phyloP scores from a whole-genome alignment of 2,888 invertebrate genomes.

The Cephus pygmeus region DNA sequence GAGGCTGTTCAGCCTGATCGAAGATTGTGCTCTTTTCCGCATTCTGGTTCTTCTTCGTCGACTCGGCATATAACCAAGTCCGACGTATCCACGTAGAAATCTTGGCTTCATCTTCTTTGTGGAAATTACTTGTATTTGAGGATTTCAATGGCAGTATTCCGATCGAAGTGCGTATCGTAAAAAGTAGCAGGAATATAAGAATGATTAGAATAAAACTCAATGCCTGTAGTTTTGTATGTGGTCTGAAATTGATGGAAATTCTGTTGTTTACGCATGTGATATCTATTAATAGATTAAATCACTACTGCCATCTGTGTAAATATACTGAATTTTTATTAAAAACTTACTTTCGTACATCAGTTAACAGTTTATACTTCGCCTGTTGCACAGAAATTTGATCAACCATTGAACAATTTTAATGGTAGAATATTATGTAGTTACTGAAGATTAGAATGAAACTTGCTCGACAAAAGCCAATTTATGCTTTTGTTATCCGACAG shows the following conservation, averaged over 20 bases:
- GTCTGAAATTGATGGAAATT: background rate
- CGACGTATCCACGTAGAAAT: slow-evolving; percentile 50
- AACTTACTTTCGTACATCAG: slow-evolving; percentile 50
- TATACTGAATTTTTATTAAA: too few species aligned
- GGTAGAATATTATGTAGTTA: too few species aligned
- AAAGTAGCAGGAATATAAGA: slow-evolving; percentile 35
- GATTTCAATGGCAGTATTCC: slow-evolving; percentile 32
- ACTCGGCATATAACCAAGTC: slow-evolving; percentile 54
- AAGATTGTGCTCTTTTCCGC: slow-evolving; percentile 46
- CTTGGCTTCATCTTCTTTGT: slow-evolving; percentile 46
- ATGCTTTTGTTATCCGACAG: too few species aligned
- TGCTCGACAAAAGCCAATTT: too few species aligned
- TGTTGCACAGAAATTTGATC: slow-evolving; percentile 52
- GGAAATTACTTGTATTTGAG: slow-evolving; percentile 17
- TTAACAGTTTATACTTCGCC: slow-evolving; percentile 53
- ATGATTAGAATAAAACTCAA: slow-evolving; percentile 37
- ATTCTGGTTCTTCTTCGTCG: slow-evolving; percentile 53
- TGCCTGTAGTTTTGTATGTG: background rate
- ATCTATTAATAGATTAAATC: background rate
- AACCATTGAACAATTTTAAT: slow-evolving; percentile 39
- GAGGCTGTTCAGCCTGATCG: slow-evolving; percentile 33
- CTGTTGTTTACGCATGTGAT: background rate
- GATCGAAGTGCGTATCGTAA: slow-evolving; percentile 39
- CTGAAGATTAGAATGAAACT: too few species aligned
- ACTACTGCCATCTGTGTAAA: background rate